These are phyloP conservation scores for Callionymus lyra DNA, from an alignment of 2,113 vertebrate genomes.

Conservation along the genomic window DNA sequence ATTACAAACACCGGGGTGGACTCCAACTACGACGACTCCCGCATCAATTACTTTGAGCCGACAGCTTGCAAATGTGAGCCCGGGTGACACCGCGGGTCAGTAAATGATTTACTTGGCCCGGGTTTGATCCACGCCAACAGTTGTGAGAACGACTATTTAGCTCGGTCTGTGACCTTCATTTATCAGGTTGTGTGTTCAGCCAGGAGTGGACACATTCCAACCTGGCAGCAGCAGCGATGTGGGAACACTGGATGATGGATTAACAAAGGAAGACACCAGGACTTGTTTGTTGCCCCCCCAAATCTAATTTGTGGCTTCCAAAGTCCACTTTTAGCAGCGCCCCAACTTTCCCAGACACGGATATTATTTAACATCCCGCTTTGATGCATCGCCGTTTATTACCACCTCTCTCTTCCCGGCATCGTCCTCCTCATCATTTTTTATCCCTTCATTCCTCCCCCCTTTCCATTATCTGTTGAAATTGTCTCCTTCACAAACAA, in stretches of 20 bases:
- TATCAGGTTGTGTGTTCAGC: constrained; percentile 44
- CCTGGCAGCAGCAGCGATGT: constrained; percentile 29
- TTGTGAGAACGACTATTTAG: constrained; percentile 25
- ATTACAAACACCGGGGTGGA: constrained; percentile 21
- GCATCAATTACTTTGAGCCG: constrained; percentile 15
- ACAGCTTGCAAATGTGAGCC: constrained; percentile 11
- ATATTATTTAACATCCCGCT: too few species aligned
- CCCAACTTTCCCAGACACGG: too few species aligned
- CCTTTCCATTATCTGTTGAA: constrained; percentile 20
- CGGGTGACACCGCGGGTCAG: constrained; percentile 20
- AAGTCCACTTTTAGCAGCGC: too few species aligned
- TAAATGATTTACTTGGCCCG: constrained; percentile 24
- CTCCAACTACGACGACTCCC: not conserved
- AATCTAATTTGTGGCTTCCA: too few species aligned
- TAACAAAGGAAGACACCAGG: constrained; percentile 28
- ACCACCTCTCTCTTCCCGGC: constrained; percentile 6
- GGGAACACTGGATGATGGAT: constrained; percentile 47
- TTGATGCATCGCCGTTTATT: too few species aligned
- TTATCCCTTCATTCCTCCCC: constrained; percentile 21
- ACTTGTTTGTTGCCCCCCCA: constrained; percentile 16
- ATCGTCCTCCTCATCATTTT: constrained; percentile 3
- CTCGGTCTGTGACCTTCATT: constrained; percentile 34
- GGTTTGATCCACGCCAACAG: constrained; percentile 34
- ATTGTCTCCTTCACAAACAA: constrained; percentile 29
- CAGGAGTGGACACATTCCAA: constrained; percentile 29